A percentile compares a stretch with the other conserved stretches of the same genome.
Evolutionary conservation across 1,140 invertebrate genomes (phyloP).

Genomic region (Drosophila mojavensis): DNA sequence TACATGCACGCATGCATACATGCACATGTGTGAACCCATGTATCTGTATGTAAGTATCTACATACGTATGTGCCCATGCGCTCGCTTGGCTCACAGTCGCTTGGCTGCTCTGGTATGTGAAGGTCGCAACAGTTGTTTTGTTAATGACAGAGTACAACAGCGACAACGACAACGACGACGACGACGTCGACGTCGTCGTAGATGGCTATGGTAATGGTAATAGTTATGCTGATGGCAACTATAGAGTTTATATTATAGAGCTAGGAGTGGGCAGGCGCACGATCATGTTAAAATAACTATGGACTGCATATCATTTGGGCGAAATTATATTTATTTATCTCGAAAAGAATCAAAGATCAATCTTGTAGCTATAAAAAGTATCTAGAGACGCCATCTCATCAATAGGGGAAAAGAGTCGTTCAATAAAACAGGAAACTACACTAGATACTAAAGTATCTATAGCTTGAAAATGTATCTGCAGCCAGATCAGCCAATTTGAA

Average conservation of each 20-base stretch:
- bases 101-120: constrained; percentile 81
- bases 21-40: constrained; percentile 14
- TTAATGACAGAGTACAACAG: constrained; percentile 82
- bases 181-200: neutral
- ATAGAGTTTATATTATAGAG: constrained; percentile 3
- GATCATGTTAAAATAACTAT: constrained; percentile 22
- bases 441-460: constrained; percentile 25
- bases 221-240: constrained; percentile 25
- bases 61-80: constrained; percentile 44
- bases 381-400: neutral
- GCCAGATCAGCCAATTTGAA: constrained; percentile 13
- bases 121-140: constrained; percentile 84
- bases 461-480: constrained; percentile 17
- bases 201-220: constrained; percentile 24
- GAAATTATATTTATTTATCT: constrained; percentile 1
- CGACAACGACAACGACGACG: constrained; percentile 29
- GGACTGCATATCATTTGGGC: constrained; percentile 3
- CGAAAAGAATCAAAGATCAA: neutral
- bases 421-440: neutral
- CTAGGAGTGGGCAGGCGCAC: constrained; percentile 18
- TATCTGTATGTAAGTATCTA: constrained; percentile 23
- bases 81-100: constrained; percentile 35
- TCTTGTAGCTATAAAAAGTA: neutral
- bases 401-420: neutral
- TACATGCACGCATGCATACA: constrained; percentile 8